Conservation (phyloP, 2,113 vertebrate genomes). For the Thamnaconus septentrionalis region DNA sequence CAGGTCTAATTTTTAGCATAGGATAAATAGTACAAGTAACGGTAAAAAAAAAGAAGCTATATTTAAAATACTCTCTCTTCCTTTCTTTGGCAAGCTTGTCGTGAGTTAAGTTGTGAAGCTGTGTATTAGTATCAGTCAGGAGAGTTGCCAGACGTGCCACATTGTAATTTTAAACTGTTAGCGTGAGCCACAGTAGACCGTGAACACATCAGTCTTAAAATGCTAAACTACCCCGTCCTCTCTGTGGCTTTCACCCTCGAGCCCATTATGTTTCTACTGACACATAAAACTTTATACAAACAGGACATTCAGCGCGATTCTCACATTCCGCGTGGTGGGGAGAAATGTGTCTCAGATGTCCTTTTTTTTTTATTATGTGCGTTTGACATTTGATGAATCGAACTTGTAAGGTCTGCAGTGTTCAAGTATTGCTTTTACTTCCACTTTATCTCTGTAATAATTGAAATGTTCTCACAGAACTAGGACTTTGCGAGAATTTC, state of each 20-base stretch:
- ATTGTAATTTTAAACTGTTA: background rate
- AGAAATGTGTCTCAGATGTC: too few species aligned
- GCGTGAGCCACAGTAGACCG: background rate
- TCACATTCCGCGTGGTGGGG: too few species aligned
- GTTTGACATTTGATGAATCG: too few species aligned
- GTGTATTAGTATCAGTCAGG: background rate
- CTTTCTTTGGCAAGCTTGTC: background rate
- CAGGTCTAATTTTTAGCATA: too few species aligned
- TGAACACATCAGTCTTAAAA: background rate
- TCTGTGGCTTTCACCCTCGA: background rate
- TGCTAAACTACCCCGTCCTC: background rate
- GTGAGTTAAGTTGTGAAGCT: background rate
- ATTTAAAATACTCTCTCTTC: background rate
- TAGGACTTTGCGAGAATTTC: too few species aligned
- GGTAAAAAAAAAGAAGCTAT: background rate
- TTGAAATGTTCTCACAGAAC: too few species aligned
- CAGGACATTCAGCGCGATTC: too few species aligned
- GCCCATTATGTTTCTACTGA: background rate
- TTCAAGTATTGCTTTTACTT: too few species aligned
- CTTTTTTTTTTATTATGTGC: too few species aligned
- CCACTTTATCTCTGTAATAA: too few species aligned
- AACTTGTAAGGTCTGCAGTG: too few species aligned
- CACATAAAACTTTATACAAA: background rate
- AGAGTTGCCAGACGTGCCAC: too few species aligned
- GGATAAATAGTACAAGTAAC: background rate